Conservation (phyloP, 2,888 invertebrate genomes). For the Caradrina clavipalpis region DNA sequence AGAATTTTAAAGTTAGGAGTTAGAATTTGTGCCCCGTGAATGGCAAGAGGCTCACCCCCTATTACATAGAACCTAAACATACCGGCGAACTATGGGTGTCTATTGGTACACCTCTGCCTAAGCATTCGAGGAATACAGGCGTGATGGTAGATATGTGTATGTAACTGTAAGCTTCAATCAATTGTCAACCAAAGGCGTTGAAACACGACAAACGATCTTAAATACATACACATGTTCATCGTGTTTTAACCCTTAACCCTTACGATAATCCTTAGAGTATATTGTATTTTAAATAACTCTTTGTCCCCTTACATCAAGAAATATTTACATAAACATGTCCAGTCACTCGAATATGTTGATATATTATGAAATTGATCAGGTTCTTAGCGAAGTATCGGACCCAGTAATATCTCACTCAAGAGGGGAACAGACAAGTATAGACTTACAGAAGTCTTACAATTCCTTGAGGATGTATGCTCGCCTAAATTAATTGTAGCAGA, state of each 20-base stretch:
- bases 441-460: constrained; percentile 13
- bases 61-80: too few relatives aligned
- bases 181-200: too few relatives aligned
- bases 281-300: background rate
- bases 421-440: constrained; percentile 9
- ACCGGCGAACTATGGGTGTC: too few relatives aligned
- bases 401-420: constrained; percentile 22
- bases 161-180: too few relatives aligned
- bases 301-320: background rate
- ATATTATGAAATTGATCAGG: constrained; percentile 37
- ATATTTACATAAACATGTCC: constrained; percentile 27
- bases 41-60: too few relatives aligned
- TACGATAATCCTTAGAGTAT: background rate
- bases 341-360: constrained; percentile 37
- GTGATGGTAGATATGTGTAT: too few relatives aligned
- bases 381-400: constrained; percentile 39
- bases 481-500: constrained; percentile 26
- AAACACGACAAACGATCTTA: background rate
- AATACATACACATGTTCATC: background rate
- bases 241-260: too few relatives aligned
- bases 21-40: too few relatives aligned
- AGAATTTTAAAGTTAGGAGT: too few relatives aligned
- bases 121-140: too few relatives aligned
- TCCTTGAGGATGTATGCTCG: background rate
- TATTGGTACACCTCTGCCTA: too few relatives aligned